phyloP scores from a whole-genome alignment of 1,140 invertebrate species.

The Spodoptera litura region DNA sequence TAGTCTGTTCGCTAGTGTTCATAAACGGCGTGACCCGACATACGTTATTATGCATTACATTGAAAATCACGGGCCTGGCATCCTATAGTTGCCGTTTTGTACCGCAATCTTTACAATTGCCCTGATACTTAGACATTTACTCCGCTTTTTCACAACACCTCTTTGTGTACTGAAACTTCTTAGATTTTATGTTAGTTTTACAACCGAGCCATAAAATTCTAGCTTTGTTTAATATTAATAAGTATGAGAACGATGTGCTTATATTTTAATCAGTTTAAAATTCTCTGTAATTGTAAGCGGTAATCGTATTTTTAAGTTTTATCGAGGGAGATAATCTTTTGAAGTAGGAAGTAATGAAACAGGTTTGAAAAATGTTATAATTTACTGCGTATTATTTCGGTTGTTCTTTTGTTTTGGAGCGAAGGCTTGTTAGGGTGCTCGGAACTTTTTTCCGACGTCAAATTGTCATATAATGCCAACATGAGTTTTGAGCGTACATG shows the following conservation, averaged over 20 bases:
- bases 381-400: slow-evolving; percentile 11
- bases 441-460: slow-evolving; percentile 29
- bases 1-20: slow-evolving; percentile 16
- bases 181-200: slow-evolving; percentile 7
- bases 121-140: slow-evolving; percentile 49
- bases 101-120: slow-evolving; percentile 66
- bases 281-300: slow-evolving; percentile 26
- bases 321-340: slow-evolving; percentile 28
- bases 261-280: slow-evolving; percentile 19
- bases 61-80: slow-evolving; percentile 71
- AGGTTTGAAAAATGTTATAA: slow-evolving; percentile 3
- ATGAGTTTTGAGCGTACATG: slow-evolving; percentile 42
- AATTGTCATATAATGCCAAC: slow-evolving; percentile 48
- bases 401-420: slow-evolving; percentile 2
- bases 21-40: slow-evolving; percentile 33
- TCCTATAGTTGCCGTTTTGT: slow-evolving; percentile 50
- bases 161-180: slow-evolving; percentile 65
- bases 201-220: slow-evolving; percentile 19
- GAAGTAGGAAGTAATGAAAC: slow-evolving; percentile 31
- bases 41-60: slow-evolving; percentile 72
- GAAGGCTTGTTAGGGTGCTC: slow-evolving; percentile 10
- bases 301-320: slow-evolving; percentile 5
- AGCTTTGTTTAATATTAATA: slow-evolving; percentile 14
- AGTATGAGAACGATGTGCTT: slow-evolving; percentile 26
- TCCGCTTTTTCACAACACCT: slow-evolving; percentile 48